Evolutionary conservation across 2,113 vertebrate genomes (phyloP).

Genomic region (Plecturocebus donacophilus): DNA sequence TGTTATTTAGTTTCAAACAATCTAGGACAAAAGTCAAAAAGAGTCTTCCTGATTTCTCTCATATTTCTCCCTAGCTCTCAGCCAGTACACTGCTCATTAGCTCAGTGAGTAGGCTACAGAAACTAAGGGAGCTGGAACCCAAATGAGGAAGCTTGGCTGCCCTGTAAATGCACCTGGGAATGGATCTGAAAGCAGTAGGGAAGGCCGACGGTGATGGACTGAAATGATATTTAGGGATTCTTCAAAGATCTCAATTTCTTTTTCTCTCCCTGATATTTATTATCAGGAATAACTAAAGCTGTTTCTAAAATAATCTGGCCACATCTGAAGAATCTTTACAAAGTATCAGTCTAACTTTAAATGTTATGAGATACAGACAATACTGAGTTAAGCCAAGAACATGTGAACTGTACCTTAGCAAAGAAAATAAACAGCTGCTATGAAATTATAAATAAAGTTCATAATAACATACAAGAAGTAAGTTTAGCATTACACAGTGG

Average conservation of each 20-base stretch:
- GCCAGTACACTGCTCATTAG: not conserved
- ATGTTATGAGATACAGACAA: constrained; percentile 43
- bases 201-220: not conserved
- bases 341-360: not conserved
- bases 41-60: not conserved
- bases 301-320: constrained; percentile 50
- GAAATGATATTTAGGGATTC: not conserved
- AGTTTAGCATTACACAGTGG: constrained; percentile 37
- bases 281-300: constrained; percentile 24
- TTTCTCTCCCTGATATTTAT: not conserved
- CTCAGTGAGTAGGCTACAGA: not conserved
- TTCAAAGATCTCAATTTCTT: constrained; percentile 41
- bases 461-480: constrained; percentile 48
- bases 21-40: not conserved
- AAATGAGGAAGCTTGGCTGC: not conserved
- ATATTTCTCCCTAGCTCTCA: not conserved
- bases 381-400: constrained; percentile 43
- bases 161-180: not conserved
- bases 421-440: constrained; percentile 69
- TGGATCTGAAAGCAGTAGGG: not conserved
- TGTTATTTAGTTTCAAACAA: constrained; percentile 40
- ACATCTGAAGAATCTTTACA: constrained; percentile 44
- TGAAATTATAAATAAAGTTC: constrained; percentile 69
- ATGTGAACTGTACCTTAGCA: constrained; percentile 47
- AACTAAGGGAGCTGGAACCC: not conserved